phyloP scores from a whole-genome alignment of 2,888 invertebrate genomes.

The Scelioninae gen. 1 region DNA sequence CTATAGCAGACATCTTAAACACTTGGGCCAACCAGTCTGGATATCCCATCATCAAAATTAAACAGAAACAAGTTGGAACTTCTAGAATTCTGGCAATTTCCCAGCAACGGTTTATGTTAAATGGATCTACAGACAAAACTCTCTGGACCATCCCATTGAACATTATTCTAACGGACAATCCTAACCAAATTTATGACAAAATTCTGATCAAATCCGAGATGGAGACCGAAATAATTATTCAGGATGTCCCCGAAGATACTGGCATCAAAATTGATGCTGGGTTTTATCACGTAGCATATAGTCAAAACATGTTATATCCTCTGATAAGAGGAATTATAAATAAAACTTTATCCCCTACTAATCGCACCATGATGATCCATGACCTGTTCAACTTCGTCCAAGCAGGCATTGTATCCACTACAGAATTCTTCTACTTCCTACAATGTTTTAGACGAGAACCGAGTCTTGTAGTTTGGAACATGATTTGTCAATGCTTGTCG shows the following conservation, averaged over 20 bases:
- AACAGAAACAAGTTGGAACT: neutral
- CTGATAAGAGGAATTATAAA: neutral
- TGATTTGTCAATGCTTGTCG: neutral
- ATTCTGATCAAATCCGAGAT: neutral
- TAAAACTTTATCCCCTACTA: neutral
- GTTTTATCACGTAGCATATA: conserved; percentile 1
- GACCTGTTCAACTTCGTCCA: neutral
- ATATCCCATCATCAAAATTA: neutral
- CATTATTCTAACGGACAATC: neutral
- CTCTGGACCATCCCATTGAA: conserved; percentile 7
- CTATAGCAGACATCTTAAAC: neutral
- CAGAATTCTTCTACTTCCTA: neutral
- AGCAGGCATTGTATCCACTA: neutral
- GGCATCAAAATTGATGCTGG: conserved; percentile 6
- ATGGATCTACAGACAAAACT: neutral
- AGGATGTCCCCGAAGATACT: neutral
- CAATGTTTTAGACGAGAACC: neutral
- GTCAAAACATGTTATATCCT: neutral
- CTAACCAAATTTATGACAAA: neutral
- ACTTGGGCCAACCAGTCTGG: neutral
- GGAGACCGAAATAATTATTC: neutral
- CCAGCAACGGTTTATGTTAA: neutral
- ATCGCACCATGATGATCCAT: neutral
- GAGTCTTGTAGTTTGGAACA: neutral
- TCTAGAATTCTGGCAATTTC: conserved; percentile 9